These are phyloP conservation scores for Clepsis dumicolana DNA, from an alignment of 2,888 invertebrate species.

Conservation along the genomic window DNA sequence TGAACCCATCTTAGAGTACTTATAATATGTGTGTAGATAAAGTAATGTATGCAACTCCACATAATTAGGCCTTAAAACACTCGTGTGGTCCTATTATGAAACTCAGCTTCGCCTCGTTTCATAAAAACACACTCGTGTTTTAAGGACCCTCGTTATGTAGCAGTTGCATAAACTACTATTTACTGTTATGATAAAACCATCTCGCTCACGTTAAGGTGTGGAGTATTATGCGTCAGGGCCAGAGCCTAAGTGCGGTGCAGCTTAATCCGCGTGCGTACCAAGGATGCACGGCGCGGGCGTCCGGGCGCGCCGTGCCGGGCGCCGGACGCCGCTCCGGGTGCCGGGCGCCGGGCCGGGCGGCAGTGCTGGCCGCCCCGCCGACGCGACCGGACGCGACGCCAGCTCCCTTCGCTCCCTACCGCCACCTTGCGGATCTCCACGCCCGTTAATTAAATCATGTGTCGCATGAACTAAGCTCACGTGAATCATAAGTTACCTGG, in stretches of 20 bases:
- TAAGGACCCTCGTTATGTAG: too few relatives aligned
- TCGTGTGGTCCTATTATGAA: too few relatives aligned
- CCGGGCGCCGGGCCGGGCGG: constrained; percentile 61
- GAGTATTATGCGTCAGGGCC: neutral
- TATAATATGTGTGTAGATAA: too few relatives aligned
- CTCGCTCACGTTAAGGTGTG: neutral
- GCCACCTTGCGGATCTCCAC: constrained; percentile 55
- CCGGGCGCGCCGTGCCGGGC: constrained; percentile 13
- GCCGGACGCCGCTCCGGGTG: constrained; percentile 2
- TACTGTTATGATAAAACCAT: neutral
- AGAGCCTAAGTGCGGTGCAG: constrained; percentile 53
- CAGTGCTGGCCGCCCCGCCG: constrained; percentile 79
- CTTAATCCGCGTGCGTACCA: constrained; percentile 59
- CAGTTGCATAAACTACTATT: neutral
- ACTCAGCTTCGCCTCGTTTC: too few relatives aligned
- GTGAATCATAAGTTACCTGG: constrained; percentile 48
- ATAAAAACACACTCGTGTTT: too few relatives aligned
- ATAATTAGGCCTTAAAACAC: too few relatives aligned
- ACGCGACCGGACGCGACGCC: constrained; percentile 68
- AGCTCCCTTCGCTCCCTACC: constrained; percentile 50
- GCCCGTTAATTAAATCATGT: constrained; percentile 79
- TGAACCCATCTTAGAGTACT: too few relatives aligned
- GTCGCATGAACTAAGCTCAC: constrained; percentile 74
- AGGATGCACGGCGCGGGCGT: constrained; percentile 61
- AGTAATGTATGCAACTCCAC: too few relatives aligned